These are phyloP conservation scores for Myrmophylax atrothorax DNA, from an alignment of 2,113 vertebrate species.

Conservation along the genomic window DNA sequence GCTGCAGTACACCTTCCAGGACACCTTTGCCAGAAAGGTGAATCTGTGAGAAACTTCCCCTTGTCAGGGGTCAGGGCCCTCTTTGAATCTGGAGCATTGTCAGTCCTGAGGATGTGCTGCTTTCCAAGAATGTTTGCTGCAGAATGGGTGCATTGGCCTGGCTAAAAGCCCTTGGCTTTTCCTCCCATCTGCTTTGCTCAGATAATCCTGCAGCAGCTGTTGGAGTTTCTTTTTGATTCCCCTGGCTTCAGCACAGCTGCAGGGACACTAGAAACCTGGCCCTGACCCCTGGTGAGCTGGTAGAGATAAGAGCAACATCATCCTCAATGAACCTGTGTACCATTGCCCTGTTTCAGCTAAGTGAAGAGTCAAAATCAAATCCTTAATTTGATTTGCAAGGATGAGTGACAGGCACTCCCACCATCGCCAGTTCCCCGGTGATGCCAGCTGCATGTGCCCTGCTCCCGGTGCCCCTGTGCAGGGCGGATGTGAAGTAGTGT, in stretches of 20 bases:
- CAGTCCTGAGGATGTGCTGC: not conserved
- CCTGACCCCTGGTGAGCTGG: constrained; percentile 15
- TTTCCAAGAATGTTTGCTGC: not conserved
- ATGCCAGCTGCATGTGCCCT: not conserved
- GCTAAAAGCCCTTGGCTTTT: not conserved
- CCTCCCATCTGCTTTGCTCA: not conserved
- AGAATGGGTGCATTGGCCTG: accelerated
- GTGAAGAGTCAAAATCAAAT: not conserved
- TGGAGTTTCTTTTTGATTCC: not conserved
- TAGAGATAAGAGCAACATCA: not conserved
- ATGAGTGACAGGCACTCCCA: not conserved
- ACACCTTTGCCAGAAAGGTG: not conserved
- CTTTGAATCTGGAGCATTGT: accelerated
- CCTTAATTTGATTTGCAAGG: not conserved
- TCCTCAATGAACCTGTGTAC: not conserved
- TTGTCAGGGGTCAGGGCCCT: not conserved
- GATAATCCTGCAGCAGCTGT: constrained; percentile 44
- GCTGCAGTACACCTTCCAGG: not conserved
- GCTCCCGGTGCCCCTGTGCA: accelerated
- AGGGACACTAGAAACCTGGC: not conserved
- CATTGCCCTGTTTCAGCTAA: not conserved
- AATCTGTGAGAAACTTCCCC: not conserved
- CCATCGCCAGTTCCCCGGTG: accelerated
- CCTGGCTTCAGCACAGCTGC: constrained; percentile 3
- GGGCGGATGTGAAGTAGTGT: not conserved